A percentile compares a stretch with the other conserved stretches of the same genome.
Conservation (phyloP, 1,140 invertebrate species). For the Drosophila bocki region DNA sequence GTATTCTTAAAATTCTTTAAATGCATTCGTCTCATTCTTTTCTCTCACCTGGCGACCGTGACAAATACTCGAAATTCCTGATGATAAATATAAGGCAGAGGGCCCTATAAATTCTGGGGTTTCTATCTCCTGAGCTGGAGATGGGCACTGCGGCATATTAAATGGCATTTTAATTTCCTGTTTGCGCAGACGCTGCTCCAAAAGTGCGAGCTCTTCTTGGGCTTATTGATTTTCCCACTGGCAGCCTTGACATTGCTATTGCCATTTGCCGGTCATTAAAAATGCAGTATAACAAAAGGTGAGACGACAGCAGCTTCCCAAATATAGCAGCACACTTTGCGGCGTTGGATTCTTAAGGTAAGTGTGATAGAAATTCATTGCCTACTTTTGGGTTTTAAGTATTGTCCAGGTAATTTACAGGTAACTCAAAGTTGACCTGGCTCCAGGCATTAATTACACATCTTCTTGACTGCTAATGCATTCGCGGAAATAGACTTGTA, state of each 20-base stretch:
- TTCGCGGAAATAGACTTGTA: slow-evolving; percentile 1
- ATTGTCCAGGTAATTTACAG: background rate
- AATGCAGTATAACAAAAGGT: slow-evolving; percentile 33
- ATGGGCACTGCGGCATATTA: slow-evolving; percentile 25
- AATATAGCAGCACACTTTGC: slow-evolving; percentile 46
- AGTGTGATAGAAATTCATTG: background rate
- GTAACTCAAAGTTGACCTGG: background rate
- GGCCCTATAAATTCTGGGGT: slow-evolving; percentile 25
- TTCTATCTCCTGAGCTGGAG: background rate
- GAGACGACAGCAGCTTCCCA: slow-evolving; percentile 21
- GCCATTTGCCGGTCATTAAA: slow-evolving; percentile 36
- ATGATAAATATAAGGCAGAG: slow-evolving; percentile 2
- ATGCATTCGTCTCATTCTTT: slow-evolving; percentile 45
- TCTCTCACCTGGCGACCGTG: slow-evolving; percentile 11
- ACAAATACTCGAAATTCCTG: slow-evolving; percentile 12
- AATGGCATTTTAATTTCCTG: slow-evolving; percentile 55
- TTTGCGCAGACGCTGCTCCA: slow-evolving; percentile 50
- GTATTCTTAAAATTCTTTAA: slow-evolving; percentile 84
- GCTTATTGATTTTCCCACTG: slow-evolving; percentile 39
- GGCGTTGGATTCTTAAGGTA: slow-evolving; percentile 5
- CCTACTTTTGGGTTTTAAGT: slow-evolving; percentile 14
- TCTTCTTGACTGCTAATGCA: background rate
- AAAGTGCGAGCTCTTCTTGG: slow-evolving; percentile 22
- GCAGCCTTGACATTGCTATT: slow-evolving; percentile 44
- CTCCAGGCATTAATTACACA: slow-evolving; percentile 1